Evolutionary conservation across 2,113 vertebrate species (phyloP).

Genomic region (Ophiodon elongatus): DNA sequence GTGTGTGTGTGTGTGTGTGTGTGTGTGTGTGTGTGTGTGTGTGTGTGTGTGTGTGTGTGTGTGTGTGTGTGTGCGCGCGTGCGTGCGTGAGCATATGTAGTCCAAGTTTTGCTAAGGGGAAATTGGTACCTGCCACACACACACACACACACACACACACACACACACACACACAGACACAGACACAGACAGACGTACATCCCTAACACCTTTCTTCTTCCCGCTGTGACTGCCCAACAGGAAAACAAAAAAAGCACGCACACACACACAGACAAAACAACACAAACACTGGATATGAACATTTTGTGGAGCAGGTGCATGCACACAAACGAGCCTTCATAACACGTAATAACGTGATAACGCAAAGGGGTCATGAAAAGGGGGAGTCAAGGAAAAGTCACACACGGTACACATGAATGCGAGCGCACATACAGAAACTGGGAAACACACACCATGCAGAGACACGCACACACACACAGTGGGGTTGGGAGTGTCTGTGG

Average conservation of each 20-base stretch:
- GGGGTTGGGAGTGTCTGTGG: constrained; percentile 85
- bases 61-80: constrained; percentile 1
- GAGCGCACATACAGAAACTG: neutral
- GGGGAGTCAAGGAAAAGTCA: neutral
- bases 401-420: neutral
- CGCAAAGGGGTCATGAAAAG: neutral
- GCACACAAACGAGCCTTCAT: neutral
- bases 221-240: constrained; percentile 33
- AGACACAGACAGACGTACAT: too few species aligned
- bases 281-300: neutral
- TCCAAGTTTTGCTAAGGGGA: constrained; percentile 38
- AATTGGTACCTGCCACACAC: constrained; percentile 19
- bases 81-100: neutral
- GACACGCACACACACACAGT: constrained; percentile 40
- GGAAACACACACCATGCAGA: constrained; percentile 11
- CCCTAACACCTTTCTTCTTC: constrained; percentile 25
- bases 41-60: constrained; percentile 34
- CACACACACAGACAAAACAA: neutral
- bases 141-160: too few species aligned
- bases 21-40: constrained; percentile 43
- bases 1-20: too few species aligned
- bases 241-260: constrained; percentile 12
- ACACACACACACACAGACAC: too few species aligned
- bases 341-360: neutral
- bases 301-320: neutral